A percentile compares a stretch with the other conserved stretches of the same genome.
Evolutionary conservation across 1,140 invertebrate genomes (phyloP).

Genomic region (Lycorma delicatula): DNA sequence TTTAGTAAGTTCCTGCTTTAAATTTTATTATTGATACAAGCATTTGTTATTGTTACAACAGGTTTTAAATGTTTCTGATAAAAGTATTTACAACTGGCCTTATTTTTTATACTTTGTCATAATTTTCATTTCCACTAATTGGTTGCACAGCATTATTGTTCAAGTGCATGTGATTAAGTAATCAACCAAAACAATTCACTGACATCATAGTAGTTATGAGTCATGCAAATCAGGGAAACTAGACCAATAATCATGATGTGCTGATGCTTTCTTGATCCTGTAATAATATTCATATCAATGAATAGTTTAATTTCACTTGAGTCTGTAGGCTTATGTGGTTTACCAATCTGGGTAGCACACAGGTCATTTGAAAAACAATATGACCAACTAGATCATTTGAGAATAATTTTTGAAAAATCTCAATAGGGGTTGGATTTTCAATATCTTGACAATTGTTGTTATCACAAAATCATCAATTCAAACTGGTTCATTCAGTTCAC

Average conservation of each 20-base stretch:
- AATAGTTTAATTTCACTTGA: neutral
- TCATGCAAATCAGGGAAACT: neutral
- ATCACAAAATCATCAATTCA: too few species aligned
- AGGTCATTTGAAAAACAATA: too few species aligned
- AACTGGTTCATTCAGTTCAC: too few species aligned
- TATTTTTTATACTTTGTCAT: neutral
- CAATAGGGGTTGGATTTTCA: too few species aligned
- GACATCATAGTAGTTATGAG: neutral
- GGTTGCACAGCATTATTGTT: neutral
- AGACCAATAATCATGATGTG: neutral
- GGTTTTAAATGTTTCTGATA: neutral
- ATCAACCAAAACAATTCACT: neutral
- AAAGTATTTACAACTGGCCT: neutral
- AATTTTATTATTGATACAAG: neutral
- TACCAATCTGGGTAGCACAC: too few species aligned
- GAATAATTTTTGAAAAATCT: too few species aligned
- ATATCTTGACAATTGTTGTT: too few species aligned
- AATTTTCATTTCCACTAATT: neutral
- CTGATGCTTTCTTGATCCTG: neutral
- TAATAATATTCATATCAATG: neutral
- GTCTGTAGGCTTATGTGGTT: too few species aligned
- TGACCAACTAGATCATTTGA: too few species aligned
- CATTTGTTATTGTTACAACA: neutral
- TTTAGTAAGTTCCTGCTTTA: neutral
- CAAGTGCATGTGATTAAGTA: neutral